phyloP scores from a whole-genome alignment of 2,888 invertebrate genomes.

The Phengaris alcon region DNA sequence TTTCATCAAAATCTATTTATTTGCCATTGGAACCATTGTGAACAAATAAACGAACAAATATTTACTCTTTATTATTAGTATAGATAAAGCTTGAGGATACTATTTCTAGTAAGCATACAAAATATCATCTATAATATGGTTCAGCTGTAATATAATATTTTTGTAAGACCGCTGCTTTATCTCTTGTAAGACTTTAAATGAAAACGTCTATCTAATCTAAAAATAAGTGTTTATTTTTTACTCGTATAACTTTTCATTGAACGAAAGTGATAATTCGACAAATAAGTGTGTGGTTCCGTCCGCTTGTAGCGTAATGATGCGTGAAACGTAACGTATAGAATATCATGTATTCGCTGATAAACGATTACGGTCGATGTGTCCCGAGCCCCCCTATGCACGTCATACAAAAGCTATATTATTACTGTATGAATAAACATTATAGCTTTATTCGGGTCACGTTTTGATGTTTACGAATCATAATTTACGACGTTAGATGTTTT shows the following conservation, averaged over 20 bases:
- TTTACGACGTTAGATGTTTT: neutral
- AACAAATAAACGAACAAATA: too few relatives aligned
- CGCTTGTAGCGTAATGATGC: constrained; percentile 42
- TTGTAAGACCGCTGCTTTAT: too few relatives aligned
- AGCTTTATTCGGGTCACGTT: neutral
- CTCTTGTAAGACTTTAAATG: too few relatives aligned
- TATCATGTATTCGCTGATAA: constrained; percentile 10
- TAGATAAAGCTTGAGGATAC: too few relatives aligned
- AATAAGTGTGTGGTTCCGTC: constrained; percentile 5
- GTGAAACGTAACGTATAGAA: constrained; percentile 41
- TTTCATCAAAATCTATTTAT: too few relatives aligned
- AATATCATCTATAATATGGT: too few relatives aligned
- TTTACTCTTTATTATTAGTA: too few relatives aligned
- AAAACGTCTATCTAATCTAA: neutral
- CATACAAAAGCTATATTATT: constrained; percentile 11
- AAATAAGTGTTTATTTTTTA: constrained; percentile 4
- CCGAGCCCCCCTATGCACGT: neutral
- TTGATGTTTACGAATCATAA: neutral
- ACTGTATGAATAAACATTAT: constrained; percentile 15
- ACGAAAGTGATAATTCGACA: constrained; percentile 11
- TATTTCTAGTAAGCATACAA: too few relatives aligned
- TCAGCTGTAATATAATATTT: too few relatives aligned
- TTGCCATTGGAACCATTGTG: too few relatives aligned
- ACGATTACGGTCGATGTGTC: constrained; percentile 6
- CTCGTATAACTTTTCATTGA: constrained; percentile 1